Conservation (phyloP, 2,797 vertebrate species). For the Dallia pectoralis region DNA sequence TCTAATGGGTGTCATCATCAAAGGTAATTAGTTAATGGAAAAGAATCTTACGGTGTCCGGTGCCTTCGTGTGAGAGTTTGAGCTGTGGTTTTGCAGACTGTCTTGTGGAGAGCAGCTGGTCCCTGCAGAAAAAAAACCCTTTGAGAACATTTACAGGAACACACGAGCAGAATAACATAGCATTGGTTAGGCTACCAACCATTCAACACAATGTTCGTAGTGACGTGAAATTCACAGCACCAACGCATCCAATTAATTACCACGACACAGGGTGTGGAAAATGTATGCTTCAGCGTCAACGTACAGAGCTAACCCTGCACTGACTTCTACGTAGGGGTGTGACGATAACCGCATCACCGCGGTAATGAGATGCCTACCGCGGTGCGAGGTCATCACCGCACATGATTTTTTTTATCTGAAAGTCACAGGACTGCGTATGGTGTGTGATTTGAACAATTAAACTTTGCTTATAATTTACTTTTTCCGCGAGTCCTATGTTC, state of each 20-base stretch:
- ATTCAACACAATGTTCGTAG: neutral
- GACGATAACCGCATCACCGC: too few species aligned
- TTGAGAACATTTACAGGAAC: neutral
- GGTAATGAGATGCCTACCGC: too few species aligned
- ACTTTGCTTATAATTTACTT: too few species aligned
- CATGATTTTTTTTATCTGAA: too few species aligned
- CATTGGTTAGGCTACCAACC: neutral
- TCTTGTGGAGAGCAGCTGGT: conserved; percentile 98
- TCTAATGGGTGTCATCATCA: neutral
- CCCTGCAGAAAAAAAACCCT: conserved; percentile 72
- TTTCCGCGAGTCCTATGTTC: too few species aligned
- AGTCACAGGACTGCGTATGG: too few species aligned
- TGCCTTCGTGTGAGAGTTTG: conserved; percentile 90
- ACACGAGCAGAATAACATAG: neutral
- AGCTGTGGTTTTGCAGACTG: conserved; percentile 94
- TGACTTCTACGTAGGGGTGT: too few species aligned
- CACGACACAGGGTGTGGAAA: neutral
- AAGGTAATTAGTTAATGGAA: neutral
- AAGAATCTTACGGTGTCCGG: conserved; percentile 88
- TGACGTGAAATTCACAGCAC: neutral
- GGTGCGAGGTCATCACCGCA: too few species aligned
- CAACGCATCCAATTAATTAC: neutral
- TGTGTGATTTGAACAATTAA: too few species aligned
- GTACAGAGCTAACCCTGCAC: too few species aligned
- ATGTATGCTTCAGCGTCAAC: neutral